These are phyloP conservation scores for Arctocebus calabarensis DNA, from an alignment of 2,797 vertebrate species.

Conservation along the genomic window DNA sequence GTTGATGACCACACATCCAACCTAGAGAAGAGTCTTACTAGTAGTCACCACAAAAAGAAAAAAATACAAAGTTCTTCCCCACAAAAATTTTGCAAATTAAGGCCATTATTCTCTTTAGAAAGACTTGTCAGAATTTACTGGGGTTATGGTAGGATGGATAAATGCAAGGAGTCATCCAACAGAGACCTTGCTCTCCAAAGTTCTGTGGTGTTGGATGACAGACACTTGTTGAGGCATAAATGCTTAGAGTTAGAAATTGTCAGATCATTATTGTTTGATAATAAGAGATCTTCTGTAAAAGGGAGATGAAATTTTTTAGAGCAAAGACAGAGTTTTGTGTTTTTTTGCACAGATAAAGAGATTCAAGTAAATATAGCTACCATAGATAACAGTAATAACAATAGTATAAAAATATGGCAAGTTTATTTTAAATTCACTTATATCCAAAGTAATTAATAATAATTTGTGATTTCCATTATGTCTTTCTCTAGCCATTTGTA, in stretches of 20 bases:
- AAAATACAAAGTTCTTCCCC: neutral
- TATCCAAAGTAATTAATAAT: neutral
- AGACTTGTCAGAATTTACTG: neutral
- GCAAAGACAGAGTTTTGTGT: neutral
- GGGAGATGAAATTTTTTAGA: neutral
- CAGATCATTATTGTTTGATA: neutral
- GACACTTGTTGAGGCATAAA: neutral
- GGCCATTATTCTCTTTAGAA: neutral
- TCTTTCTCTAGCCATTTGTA: neutral
- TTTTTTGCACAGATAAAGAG: neutral
- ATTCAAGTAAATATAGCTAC: neutral
- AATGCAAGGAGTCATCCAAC: neutral
- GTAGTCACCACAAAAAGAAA: neutral
- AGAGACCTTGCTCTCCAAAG: neutral
- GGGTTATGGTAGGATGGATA: neutral
- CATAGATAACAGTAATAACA: neutral
- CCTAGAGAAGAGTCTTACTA: neutral
- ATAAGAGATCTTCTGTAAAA: neutral
- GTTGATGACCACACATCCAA: neutral
- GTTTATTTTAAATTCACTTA: constrained; percentile 32
- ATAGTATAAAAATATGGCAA: neutral
- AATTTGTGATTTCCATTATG: neutral
- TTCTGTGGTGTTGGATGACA: neutral
- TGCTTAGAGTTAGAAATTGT: neutral
- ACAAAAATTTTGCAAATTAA: constrained; percentile 11